A percentile compares a stretch with the other conserved stretches of the same genome.
These are phyloP conservation scores for Tenualosa thibaudeaui DNA, from an alignment of 2,797 vertebrate species.

Conservation along the genomic window DNA sequence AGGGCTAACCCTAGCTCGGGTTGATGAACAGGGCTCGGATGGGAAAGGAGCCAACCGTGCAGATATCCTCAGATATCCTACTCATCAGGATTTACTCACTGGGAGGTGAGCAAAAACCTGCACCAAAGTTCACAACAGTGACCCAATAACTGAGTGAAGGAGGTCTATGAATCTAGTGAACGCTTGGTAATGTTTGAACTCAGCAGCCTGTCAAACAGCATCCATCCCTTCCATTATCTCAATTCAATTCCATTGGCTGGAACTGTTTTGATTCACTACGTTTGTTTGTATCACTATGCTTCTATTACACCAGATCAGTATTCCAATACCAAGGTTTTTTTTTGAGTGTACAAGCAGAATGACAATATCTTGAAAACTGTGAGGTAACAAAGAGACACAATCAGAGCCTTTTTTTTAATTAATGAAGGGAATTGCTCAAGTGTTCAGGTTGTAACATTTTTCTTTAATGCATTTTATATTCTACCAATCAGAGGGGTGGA, in stretches of 20 bases:
- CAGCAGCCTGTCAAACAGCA: background rate
- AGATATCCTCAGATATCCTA: background rate
- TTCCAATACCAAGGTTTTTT: background rate
- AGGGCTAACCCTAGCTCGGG: too few species aligned
- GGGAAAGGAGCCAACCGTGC: background rate
- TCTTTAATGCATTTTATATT: background rate
- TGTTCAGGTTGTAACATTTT: background rate
- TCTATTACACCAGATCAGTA: background rate
- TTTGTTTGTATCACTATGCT: background rate
- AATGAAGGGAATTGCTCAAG: background rate
- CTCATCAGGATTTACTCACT: background rate
- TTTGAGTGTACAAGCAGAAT: background rate
- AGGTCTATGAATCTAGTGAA: background rate
- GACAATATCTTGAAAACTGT: background rate
- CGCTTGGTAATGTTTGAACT: background rate
- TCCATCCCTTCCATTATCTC: background rate
- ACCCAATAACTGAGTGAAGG: background rate
- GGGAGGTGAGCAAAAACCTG: background rate
- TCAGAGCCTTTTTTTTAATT: too few species aligned
- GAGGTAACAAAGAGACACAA: background rate
- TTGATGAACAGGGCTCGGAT: background rate
- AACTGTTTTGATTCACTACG: background rate
- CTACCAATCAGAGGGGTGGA: background rate
- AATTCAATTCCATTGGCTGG: background rate
- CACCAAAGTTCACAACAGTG: background rate